Percentiles rank a stretch among this genome's conserved stretches.
These are phyloP conservation scores for Resseliella maxima DNA, from an alignment of 2,888 invertebrate genomes.

Conservation along the genomic window DNA sequence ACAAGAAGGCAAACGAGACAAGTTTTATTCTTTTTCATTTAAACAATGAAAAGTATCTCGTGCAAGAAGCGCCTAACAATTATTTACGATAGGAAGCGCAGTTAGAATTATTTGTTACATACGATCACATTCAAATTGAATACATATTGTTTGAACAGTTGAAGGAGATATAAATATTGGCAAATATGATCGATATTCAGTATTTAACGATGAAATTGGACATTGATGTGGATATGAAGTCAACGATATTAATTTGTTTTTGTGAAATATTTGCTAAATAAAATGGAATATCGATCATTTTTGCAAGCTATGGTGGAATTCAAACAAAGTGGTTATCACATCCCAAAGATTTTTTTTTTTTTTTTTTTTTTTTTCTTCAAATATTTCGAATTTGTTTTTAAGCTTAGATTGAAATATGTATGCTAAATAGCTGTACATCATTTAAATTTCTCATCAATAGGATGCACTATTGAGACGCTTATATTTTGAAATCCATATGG, in stretches of 20 bases:
- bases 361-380: too few relatives aligned
- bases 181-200: background rate
- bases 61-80: background rate
- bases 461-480: too few relatives aligned
- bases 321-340: conserved; percentile 51
- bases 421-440: too few relatives aligned
- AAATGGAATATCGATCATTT: background rate
- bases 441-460: too few relatives aligned
- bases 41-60: background rate
- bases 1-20: background rate
- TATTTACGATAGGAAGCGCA: background rate
- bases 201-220: too few relatives aligned
- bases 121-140: too few relatives aligned
- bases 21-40: background rate
- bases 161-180: background rate
- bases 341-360: conserved; percentile 47
- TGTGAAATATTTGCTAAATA: too few relatives aligned
- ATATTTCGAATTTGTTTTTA: background rate
- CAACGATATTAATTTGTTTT: too few relatives aligned
- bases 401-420: too few relatives aligned
- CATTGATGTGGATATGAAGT: too few relatives aligned
- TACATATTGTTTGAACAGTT: background rate
- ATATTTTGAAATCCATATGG: too few relatives aligned
- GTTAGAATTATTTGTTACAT: too few relatives aligned
- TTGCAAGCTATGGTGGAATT: background rate